Percentiles rank a stretch among this genome's conserved stretches.
phyloP scores from a whole-genome alignment of 92 coral and sea anemone species.

The Chrysogorgia sp. region DNA sequence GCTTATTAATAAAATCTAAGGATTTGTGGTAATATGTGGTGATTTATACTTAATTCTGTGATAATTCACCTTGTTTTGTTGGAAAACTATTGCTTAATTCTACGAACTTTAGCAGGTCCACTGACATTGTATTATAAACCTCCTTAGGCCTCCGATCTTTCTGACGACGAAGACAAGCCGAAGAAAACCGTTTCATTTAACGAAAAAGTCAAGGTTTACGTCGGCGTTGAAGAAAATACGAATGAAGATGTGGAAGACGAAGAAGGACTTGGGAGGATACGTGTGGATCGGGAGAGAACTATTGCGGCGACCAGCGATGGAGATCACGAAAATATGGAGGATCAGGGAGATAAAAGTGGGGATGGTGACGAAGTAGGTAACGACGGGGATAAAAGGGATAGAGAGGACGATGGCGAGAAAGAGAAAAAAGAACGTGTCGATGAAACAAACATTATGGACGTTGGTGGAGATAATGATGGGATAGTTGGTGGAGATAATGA shows the following conservation, averaged over 20 bases:
- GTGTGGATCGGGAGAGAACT: not conserved
- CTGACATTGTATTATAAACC: not conserved
- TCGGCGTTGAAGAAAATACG: conserved; percentile 40
- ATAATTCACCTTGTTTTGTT: no score
- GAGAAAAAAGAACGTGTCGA: conserved; percentile 60
- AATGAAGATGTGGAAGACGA: conserved; percentile 25
- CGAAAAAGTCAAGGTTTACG: conserved; percentile 78
- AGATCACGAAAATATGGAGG: not conserved
- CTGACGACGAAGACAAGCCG: conserved; percentile 69
- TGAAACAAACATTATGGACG: not conserved
- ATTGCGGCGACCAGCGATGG: not conserved
- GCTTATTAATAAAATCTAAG: no score
- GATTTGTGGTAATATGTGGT: no score
- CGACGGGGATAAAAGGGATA: not conserved
- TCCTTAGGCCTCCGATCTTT: conserved; percentile 34
- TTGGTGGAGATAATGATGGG: conserved; percentile 7
- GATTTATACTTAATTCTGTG: no score
- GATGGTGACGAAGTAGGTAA: not conserved
- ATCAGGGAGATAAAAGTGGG: not conserved
- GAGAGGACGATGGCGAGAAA: conserved; percentile 57
- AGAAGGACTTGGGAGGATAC: not conserved
- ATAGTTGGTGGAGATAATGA: not conserved
- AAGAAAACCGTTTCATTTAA: conserved; percentile 85
- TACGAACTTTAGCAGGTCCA: not conserved
- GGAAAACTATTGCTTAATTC: no score